phyloP scores from a whole-genome alignment of 2,797 vertebrate genomes.

The Thalassophryne amazonica region DNA sequence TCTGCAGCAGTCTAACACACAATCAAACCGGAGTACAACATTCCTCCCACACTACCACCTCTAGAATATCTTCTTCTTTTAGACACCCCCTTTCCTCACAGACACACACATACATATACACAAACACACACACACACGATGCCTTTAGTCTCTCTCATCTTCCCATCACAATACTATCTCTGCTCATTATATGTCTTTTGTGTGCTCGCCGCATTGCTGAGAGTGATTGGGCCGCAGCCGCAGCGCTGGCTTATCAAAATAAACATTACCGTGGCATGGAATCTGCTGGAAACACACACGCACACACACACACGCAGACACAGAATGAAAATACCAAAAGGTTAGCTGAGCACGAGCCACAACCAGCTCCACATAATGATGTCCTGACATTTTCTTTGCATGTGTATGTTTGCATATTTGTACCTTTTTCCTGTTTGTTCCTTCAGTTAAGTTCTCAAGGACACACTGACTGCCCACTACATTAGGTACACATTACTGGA shows the following conservation, averaged over 20 bases:
- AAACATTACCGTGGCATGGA: conserved; percentile 70
- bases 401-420: too few species aligned
- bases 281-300: conserved; percentile 34
- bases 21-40: conserved; percentile 16
- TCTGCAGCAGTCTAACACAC: conserved; percentile 19
- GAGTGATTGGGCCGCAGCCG: conserved; percentile 35
- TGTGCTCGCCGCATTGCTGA: conserved; percentile 49
- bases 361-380: conserved; percentile 45
- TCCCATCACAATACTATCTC: conserved; percentile 60
- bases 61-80: background rate
- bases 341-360: conserved; percentile 52
- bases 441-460: too few species aligned
- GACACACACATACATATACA: conserved; percentile 2
- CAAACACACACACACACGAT: conserved; percentile 8
- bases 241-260: conserved; percentile 56
- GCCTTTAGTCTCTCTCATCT: conserved; percentile 31
- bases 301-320: conserved; percentile 9
- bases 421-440: too few species aligned
- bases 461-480: too few species aligned
- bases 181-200: conserved; percentile 68
- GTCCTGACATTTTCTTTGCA: conserved; percentile 66
- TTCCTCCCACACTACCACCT: conserved; percentile 5
- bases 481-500: too few species aligned
- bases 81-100: conserved; percentile 7
- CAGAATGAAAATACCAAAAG: conserved; percentile 58